Evolutionary conservation across 2,113 vertebrate species (phyloP).

Genomic region (Myxocyprinus asiaticus): DNA sequence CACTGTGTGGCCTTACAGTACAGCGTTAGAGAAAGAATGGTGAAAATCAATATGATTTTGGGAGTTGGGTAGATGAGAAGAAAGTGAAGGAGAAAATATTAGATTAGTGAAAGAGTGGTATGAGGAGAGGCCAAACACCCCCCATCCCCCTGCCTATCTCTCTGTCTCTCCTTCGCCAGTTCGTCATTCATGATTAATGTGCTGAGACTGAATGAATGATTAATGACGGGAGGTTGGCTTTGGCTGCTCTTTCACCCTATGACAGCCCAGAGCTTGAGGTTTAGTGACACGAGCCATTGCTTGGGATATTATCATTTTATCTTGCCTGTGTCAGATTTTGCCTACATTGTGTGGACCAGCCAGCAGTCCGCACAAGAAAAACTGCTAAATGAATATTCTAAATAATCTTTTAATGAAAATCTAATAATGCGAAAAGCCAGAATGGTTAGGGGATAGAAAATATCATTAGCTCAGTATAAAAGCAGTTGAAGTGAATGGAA

Average conservation of each 20-base stretch:
- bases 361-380: no score
- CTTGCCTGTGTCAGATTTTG: neutral
- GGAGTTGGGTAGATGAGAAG: constrained; percentile 5
- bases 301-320: neutral
- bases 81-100: constrained; percentile 5
- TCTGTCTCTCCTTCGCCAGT: neutral
- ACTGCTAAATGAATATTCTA: no score
- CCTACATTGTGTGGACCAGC: no score
- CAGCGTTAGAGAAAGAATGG: neutral
- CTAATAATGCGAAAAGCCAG: no score
- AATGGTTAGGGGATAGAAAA: no score
- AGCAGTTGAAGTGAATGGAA: no score
- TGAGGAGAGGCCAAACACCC: neutral
- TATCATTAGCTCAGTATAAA: no score
- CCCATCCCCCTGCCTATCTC: no score
- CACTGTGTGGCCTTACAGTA: constrained; percentile 33
- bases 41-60: neutral
- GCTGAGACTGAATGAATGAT: constrained; percentile 74
- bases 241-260: constrained; percentile 69
- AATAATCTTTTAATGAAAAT: no score
- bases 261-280: constrained; percentile 33
- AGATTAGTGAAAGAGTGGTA: neutral
- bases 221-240: constrained; percentile 68
- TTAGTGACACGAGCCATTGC: constrained; percentile 18
- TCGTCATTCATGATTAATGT: constrained; percentile 73